Base-by-base conservation (phyloP, 2,113 vertebrate genomes). In the Sterrhoptilus dennistouni region DNA sequence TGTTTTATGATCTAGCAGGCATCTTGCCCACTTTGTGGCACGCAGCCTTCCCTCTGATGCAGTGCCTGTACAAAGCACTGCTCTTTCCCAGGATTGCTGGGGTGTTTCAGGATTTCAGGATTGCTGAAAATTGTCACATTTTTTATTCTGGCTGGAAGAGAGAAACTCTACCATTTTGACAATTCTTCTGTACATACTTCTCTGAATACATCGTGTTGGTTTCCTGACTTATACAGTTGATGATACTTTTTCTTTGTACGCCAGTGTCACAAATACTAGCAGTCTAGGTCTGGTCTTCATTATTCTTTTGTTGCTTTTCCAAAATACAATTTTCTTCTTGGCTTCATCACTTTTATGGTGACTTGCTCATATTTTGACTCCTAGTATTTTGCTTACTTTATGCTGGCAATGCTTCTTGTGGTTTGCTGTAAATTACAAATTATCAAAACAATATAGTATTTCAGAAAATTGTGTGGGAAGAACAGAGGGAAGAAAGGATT, bases 381-480 rank as follows among this genome's bases (percentile, higher is more conserved):
- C 59, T 50, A 76, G 22, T 29, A 75, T 81, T 87, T 94, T 86
- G 31, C 54, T 93, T 89, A 57, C 75, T 93, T 87, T 87, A 60
- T 70, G 44, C 53, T 95, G 83, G 66, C 75, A 88, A 47, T 59
- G 52, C 38, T 84, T 87, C 74, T 44, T 78, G 84, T 42, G 72
- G 57, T 54, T 91, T 63, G 23, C 45, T 66, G 64, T 63, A 90
- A 92, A 95, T 86, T 68, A 66, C 35, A 69, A 80, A 78, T 87
- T 89, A 95, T 92, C 44, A 83, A 87, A 92, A 79, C 70, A 83
- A 87, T 52, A 49, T 50, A 83, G 52, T 89, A 87, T 94, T 94
- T 94, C 75, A 90, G 86, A 95, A 93, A 83, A 92, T 11, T 35
- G 35, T 40, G 64, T 68, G 72, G 69, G 79, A 53, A 64, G 66